Evolutionary conservation across 2,797 vertebrate species (phyloP).

Genomic region (Karalla daura): DNA sequence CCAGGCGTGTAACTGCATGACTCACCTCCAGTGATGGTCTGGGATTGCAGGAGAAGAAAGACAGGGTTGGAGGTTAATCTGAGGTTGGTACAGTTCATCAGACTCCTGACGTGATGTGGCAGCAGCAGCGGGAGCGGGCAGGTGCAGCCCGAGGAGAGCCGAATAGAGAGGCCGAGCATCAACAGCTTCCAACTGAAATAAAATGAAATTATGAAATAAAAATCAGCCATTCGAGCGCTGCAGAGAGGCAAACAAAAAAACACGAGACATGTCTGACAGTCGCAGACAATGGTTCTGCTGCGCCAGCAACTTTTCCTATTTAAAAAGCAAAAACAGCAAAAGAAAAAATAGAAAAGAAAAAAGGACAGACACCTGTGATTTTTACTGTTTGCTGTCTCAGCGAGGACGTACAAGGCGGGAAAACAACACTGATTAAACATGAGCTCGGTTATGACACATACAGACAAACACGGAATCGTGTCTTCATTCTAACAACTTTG

Average conservation of each 20-base stretch:
- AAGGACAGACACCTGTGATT: slow-evolving; percentile 8
- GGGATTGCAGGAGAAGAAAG: slow-evolving; percentile 68
- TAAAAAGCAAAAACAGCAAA: slow-evolving; percentile 38
- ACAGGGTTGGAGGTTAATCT: slow-evolving; percentile 77
- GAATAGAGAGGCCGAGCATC: slow-evolving; percentile 38
- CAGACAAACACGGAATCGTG: too few relatives aligned
- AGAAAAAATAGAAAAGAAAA: too few relatives aligned
- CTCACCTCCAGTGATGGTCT: slow-evolving; percentile 66
- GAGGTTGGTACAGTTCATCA: slow-evolving; percentile 73
- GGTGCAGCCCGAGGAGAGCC: slow-evolving; percentile 49
- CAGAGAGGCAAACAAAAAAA: slow-evolving; percentile 32
- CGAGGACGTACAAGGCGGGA: slow-evolving; percentile 13
- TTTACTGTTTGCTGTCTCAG: slow-evolving; percentile 20
- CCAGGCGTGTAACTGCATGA: slow-evolving; percentile 46
- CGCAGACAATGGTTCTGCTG: slow-evolving; percentile 34
- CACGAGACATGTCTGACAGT: slow-evolving; percentile 28
- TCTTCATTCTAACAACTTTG: background rate
- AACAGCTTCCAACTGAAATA: too few relatives aligned
- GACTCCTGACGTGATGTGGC: slow-evolving; percentile 69
- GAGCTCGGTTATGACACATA: slow-evolving; percentile 15
- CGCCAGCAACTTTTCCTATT: slow-evolving; percentile 26
- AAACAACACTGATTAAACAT: slow-evolving; percentile 15
- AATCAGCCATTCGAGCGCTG: slow-evolving; percentile 24
- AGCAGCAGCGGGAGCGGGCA: slow-evolving; percentile 25
- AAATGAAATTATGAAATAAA: slow-evolving; percentile 36